Percentiles rank a stretch among this genome's conserved stretches.
Conservation (phyloP, 2,888 invertebrate genomes). For the Antitype chi region DNA sequence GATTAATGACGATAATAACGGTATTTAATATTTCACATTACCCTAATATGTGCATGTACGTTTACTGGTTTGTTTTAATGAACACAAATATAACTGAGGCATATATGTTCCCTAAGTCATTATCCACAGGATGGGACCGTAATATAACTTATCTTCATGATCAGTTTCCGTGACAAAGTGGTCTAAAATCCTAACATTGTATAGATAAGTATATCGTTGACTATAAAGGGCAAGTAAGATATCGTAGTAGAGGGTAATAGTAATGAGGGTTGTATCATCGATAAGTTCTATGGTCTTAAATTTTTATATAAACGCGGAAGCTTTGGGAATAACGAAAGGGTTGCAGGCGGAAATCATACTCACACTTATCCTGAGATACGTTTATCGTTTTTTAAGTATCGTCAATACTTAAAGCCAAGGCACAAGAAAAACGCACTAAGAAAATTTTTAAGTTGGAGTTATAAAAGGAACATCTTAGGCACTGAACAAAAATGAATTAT, state of each 20-base stretch:
- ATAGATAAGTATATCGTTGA: constrained; percentile 11
- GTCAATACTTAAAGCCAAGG: background rate
- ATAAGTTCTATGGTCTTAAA: background rate
- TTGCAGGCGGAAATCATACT: background rate
- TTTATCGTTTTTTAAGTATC: background rate
- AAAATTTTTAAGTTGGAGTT: background rate
- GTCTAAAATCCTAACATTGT: background rate
- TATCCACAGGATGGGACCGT: constrained; percentile 35
- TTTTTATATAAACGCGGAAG: background rate
- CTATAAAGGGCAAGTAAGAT: background rate
- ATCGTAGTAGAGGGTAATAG: background rate
- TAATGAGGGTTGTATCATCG: background rate
- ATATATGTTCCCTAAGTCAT: background rate
- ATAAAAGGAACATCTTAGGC: too few relatives aligned
- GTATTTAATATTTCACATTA: background rate
- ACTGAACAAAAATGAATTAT: background rate
- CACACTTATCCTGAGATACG: background rate
- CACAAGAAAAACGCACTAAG: background rate
- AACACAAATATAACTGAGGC: background rate
- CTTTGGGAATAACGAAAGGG: too few relatives aligned
- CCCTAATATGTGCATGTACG: background rate
- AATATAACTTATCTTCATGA: constrained; percentile 46
- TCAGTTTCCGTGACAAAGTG: constrained; percentile 20
- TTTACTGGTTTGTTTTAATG: background rate
- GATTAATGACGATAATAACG: background rate